Evolutionary conservation across 2,113 vertebrate genomes (phyloP), one percentile per base, ranked within the genome.

Genomic region (Pagrus major): DNA sequence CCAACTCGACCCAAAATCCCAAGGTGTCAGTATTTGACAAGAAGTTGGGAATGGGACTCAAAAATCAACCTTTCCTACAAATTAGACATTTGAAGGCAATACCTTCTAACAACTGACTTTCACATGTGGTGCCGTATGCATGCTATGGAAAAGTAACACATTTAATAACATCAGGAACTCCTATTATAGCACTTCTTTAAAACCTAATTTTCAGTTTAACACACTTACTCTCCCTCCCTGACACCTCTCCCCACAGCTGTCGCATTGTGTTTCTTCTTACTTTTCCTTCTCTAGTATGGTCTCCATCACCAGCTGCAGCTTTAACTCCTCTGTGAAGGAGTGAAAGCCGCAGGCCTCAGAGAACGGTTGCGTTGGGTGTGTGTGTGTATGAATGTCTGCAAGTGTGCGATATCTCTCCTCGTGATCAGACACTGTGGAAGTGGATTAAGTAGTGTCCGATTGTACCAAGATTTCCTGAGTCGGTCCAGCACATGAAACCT

Each of bases 371-470:
- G 66, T 18, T 55, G 58, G 51, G 15, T 54, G 54, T 31, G 47
- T 7, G 52, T 4, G 3, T 29, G 58, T 29, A 2, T 61, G 16
- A 37, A 33, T 74, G 59, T 47, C 25, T 78, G 81, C 20, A 74
- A 64, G 51, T 49, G 75, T 76, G 80, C 42, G 6, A 44, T 79
- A 69, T 83, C 20, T 35, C 20, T 78, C 29, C 4, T 1, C 27
- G 16, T 54, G 21, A 78, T 72, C 65, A 42, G 46, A 44, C 41
- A 47, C 58, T n/a, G 61, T 73, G 77, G 59, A 85, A 75, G 61
- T 80, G 59, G 71, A 76, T 74, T 77, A 74, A 63, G 16, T 60
- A 66, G 72, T 67, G 29, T 71, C 59, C 69, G 60, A 37, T 75
- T 78, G 80, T 55, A 58, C 49, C 15, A 18, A 10, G 49, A 44